Conservation (phyloP, 2,113 vertebrate species). For the Corythornis vintsioides region DNA sequence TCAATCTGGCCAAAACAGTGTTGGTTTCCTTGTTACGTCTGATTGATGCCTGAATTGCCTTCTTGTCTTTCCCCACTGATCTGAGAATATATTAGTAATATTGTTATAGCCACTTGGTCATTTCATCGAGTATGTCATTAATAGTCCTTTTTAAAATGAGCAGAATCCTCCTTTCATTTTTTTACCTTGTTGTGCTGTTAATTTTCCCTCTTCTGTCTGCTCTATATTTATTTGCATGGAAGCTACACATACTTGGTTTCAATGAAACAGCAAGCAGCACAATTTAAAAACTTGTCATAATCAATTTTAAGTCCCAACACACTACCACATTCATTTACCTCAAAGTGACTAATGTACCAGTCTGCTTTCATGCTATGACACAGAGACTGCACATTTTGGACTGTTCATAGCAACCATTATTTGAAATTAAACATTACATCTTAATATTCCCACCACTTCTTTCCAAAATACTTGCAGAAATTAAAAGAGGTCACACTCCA, state of each 20-base stretch:
- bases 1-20: conserved; percentile 96
- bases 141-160: neutral
- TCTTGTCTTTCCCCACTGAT: conserved; percentile 97
- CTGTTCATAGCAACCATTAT: neutral
- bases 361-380: neutral
- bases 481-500: neutral
- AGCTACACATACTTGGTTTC: neutral
- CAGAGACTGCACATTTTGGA: neutral
- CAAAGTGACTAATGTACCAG: neutral
- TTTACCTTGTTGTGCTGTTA: neutral
- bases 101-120: neutral
- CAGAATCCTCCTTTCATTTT: neutral
- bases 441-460: neutral
- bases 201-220: neutral
- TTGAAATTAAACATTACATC: neutral
- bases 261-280: neutral
- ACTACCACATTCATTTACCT: neutral
- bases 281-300: neutral
- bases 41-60: conserved; percentile 98
- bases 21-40: conserved; percentile 99
- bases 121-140: neutral
- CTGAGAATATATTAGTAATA: conserved; percentile 74
- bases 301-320: neutral
- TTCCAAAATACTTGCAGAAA: neutral
- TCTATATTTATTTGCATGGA: neutral